A percentile compares a stretch with the other conserved stretches of the same genome.
phyloP scores from a whole-genome alignment of 2,797 vertebrate genomes.

The Sebastes elongatus region DNA sequence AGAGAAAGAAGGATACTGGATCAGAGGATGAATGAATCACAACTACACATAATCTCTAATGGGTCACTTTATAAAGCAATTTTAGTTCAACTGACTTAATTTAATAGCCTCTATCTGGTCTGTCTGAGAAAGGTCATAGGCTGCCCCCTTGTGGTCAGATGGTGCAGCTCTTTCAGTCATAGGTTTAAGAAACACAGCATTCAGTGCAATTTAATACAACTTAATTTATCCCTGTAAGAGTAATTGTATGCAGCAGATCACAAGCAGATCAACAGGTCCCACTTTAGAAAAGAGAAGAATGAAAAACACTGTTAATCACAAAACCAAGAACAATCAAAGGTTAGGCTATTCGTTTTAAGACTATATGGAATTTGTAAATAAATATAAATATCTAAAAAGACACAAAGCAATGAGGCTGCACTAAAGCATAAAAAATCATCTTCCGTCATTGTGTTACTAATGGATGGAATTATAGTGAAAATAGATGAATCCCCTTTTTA shows the following conservation, averaged over 20 bases:
- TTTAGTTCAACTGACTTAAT: not conserved
- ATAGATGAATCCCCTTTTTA: too few species aligned
- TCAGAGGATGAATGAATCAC: not conserved
- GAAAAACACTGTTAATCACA: not conserved
- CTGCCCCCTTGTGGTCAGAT: slow-evolving; percentile 47
- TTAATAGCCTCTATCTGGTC: not conserved
- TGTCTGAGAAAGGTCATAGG: not conserved
- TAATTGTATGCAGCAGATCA: not conserved
- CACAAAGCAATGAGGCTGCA: not conserved
- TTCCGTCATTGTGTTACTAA: too few species aligned
- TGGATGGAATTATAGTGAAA: too few species aligned
- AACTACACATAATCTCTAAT: not conserved
- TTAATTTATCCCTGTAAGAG: not conserved
- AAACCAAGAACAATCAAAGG: not conserved
- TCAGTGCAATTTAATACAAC: not conserved
- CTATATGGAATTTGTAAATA: not conserved
- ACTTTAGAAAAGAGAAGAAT: not conserved
- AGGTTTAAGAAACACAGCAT: not conserved
- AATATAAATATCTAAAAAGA: not conserved
- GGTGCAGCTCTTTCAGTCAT: not conserved
- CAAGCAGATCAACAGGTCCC: not conserved
- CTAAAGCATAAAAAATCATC: not conserved
- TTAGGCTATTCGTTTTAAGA: not conserved
- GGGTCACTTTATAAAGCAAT: not conserved
- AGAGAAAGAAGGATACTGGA: not conserved